A percentile compares a stretch with the other conserved stretches of the same genome.
Evolutionary conservation across 1,140 invertebrate genomes (phyloP).

Genomic region (Leptinotarsa defecta): DNA sequence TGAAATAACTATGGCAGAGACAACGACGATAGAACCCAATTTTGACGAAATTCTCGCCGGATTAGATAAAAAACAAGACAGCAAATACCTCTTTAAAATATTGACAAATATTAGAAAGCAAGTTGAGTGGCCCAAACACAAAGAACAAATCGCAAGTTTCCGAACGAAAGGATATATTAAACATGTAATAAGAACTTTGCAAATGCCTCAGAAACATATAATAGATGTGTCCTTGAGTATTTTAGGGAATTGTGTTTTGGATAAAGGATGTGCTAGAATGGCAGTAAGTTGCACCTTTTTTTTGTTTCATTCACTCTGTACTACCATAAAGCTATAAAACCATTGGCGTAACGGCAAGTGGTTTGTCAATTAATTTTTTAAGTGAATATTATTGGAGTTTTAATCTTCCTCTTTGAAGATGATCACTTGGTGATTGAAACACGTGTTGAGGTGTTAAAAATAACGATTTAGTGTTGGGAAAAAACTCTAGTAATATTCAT

Average conservation of each 20-base stretch:
- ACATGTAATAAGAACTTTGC: constrained; percentile 45
- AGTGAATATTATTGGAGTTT: no score
- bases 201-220: constrained; percentile 56
- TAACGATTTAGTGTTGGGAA: no score
- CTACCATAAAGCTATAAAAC: not conserved
- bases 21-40: not conserved
- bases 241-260: constrained; percentile 64
- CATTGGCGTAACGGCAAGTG: no score
- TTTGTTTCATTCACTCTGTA: constrained; percentile 16
- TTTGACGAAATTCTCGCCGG: not conserved
- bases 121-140: constrained; percentile 47
- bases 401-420: no score
- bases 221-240: constrained; percentile 62
- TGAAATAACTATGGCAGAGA: not conserved
- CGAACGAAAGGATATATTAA: constrained; percentile 43
- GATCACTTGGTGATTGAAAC: no score
- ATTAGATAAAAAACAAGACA: constrained; percentile 8
- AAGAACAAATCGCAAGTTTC: constrained; percentile 41
- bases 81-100: constrained; percentile 34
- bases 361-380: not conserved
- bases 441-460: no score
- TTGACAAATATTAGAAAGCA: constrained; percentile 47
- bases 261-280: constrained; percentile 53
- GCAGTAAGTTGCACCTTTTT: constrained; percentile 40
- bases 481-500: no score